Evolutionary conservation across 2,888 invertebrate genomes (phyloP), one percentile per base, ranked within the genome.

Genomic region (Erebia aethiops): DNA sequence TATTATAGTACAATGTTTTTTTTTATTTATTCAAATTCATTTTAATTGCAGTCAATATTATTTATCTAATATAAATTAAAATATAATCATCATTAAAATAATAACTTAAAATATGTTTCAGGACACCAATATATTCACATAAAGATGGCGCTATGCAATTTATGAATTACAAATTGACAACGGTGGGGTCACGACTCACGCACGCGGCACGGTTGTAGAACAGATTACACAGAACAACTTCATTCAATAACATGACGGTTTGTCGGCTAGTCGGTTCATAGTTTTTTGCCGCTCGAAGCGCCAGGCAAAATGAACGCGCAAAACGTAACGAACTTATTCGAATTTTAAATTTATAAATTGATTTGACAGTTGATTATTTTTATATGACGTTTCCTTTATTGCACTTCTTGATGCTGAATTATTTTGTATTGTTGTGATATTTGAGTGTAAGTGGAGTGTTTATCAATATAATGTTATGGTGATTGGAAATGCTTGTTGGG

Each of bases 401-500:
- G 56, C 52, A 41, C 26, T 63, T 54, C 73, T 77, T 76, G 76
- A 69, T 70, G 72, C 77, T 76, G 74, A 74, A 80, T 82, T 79
- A 80, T 82, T 79, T 77, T 81, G 80, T 78, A 80, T 79, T 81
- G 49, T 58, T 51, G 70, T 82, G 76, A 77, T 78, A 62, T 14
- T 21, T 62, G 14, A 62, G 62, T 62, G 62, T 14, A 78, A 81
- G 82, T 87, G 83, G 82, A 87, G 87, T 85, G 82, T 77, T 78
- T 78, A 78, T 79, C 77, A 77, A 82, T 88, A 87, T 82, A 80
- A 88, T 92, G 90, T 86, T 86, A 84, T 88, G 84, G 83, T 87
- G 84, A 77, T 72, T 84, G 86, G 89, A 83, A 81, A 92, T 92
- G 92, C 89, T 92, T 80, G 92, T 92, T 81, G 92, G 92, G 75